Base-by-base conservation (phyloP, 1,140 invertebrate genomes). In the Drosophila nasuta region DNA sequence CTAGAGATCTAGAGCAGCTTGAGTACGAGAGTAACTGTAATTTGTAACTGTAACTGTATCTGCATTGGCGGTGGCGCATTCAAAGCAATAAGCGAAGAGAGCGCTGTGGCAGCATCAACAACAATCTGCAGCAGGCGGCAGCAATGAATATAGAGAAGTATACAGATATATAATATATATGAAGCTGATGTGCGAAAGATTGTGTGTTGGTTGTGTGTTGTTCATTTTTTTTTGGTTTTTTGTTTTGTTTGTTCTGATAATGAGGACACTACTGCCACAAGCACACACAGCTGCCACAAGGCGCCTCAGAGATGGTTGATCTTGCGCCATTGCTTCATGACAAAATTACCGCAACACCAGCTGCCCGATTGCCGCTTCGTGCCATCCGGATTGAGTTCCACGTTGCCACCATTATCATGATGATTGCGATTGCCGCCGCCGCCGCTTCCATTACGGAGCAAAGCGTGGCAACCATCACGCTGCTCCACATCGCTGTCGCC, bases 271-370 rank as follows among this genome's bases (percentile, higher is more conserved):
- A 51, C 48, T 11, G 10, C 17, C 48, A 25, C 48, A 25, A 43
- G n/a, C 64, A 56, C 52, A 46, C 46, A 46, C 46, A 3, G 35
- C 35, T 5, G n/a, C 35, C 15, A 17, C 58, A 46, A 8, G 5
- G 25, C 38, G 59, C 69, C 85, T 92, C 91, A 92, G 75, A 91
- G 81, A 80, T 92, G 89, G 79, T 94, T 93, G 51, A 94, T 94
- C 90, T 94, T 94, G 58, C 93, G 93, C 82, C 94, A 92, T 71
- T 94, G 94, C 77, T 93, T 93, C 82, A 93, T 91, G 46, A 94
- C 93, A 91, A 94, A 94, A 87, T 93, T 94, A 77, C 94, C 94
- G 91, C 94, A 94, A 91, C 94, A 94, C 94, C 94, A 94, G 56
- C 93, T 94, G 54, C 93, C 92, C 51, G 92, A 92, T 59, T 92